Base-by-base conservation (phyloP, 2,888 invertebrate genomes). In the Synergus umbraculus region DNA sequence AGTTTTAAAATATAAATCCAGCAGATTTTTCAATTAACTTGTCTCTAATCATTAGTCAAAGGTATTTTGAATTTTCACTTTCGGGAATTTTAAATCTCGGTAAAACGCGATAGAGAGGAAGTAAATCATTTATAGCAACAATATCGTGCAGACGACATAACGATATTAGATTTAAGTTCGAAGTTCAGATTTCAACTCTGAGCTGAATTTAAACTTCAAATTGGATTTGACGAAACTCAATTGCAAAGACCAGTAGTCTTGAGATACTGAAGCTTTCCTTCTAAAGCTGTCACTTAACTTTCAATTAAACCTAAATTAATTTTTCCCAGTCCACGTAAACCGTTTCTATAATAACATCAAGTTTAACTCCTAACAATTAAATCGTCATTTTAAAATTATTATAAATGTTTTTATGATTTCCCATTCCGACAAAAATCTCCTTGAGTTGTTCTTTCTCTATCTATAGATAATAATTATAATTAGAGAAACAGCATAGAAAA, bases 141-240 rank as follows among this genome's bases (percentile, higher is more conserved):
- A 29, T 29, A 37, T 54, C 54, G 41, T 9, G 54, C 54, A 54
- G 54, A 54, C 54, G 73, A 54, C 12, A 54, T 73, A 54, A 73
- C 73, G 54, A 73, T 73, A 73, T 73, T 37, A 15, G 73, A 73
- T 73, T 73, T n/a, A 54, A 73, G 54, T 73, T 54, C 10, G 8
- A 37, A 37, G 37, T 54, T 73, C 8, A 58, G 41, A 54, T 54
- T 58, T 73, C 54, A 67, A 49, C 73, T 73, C n/a, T 73, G 37
- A 73, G 54, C 37, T 41, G 41, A 73, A 37, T 49, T 49, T 22
- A 54, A 73, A 73, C 69, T 73, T 73, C 9, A 73, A 73, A 73
- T 54, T 73, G 41, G 15, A 73, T 54, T 73, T 37, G 29, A 29
- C 69, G 22, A 15, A 49, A 69, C 29, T 69, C 12, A n/a, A 69